A percentile compares a stretch with the other conserved stretches of the same genome.
phyloP scores from a whole-genome alignment of 1,140 invertebrate genomes.

The Hylaeus anthracinus region DNA sequence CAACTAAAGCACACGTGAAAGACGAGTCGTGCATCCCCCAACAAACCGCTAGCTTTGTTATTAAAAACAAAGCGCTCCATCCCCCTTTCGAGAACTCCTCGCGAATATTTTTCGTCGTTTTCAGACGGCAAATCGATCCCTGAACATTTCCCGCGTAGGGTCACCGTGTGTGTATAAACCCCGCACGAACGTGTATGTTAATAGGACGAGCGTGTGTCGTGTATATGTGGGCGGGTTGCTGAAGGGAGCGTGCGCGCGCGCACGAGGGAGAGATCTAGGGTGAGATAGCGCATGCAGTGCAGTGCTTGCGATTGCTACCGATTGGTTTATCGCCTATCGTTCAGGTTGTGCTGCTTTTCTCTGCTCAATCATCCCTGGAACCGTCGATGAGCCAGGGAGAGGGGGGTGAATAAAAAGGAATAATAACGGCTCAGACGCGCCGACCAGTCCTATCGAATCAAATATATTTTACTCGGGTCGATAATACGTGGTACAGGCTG shows the following conservation, averaged over 20 bases:
- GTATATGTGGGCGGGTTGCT: background rate
- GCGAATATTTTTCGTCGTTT: too few relatives aligned
- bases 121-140: too few relatives aligned
- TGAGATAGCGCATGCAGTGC: slow-evolving; percentile 30
- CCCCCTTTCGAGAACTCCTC: too few relatives aligned
- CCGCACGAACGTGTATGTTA: background rate
- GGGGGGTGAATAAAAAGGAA: background rate
- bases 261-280: slow-evolving; percentile 24
- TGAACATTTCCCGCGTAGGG: background rate
- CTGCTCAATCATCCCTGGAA: slow-evolving; percentile 51
- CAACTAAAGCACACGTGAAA: too few relatives aligned
- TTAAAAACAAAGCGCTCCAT: too few relatives aligned
- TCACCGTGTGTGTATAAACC: too few relatives aligned
- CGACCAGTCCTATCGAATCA: slow-evolving; percentile 5
- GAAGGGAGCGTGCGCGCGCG: background rate
- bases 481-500: slow-evolving; percentile 38
- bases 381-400: slow-evolving; percentile 19
- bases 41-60: too few relatives aligned
- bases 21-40: too few relatives aligned
- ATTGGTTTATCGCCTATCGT: slow-evolving; percentile 52
- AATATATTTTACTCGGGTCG: slow-evolving; percentile 30
- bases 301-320: slow-evolving; percentile 47
- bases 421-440: background rate
- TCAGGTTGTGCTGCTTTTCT: slow-evolving; percentile 43
- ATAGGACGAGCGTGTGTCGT: background rate